These are phyloP conservation scores for Morus bassanus DNA, from an alignment of 2,797 vertebrate genomes.

Conservation along the genomic window DNA sequence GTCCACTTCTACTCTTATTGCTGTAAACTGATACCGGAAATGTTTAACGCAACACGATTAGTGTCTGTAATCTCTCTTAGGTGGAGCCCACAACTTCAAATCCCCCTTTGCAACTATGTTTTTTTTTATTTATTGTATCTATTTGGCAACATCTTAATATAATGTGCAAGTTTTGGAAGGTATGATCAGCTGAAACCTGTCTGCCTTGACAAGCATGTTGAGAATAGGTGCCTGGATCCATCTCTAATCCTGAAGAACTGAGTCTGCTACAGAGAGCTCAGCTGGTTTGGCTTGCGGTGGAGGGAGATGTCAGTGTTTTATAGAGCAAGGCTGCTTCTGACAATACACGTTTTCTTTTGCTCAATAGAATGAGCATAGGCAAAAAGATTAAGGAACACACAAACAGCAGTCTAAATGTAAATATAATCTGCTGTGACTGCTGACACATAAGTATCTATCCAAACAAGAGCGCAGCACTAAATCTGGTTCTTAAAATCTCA, in stretches of 20 bases:
- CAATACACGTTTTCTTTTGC: not conserved
- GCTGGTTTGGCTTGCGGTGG: not conserved
- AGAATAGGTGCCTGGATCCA: not conserved
- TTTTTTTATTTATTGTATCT: not conserved
- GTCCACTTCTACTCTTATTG: not conserved
- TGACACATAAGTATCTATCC: not conserved
- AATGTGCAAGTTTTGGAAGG: not conserved
- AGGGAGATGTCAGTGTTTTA: not conserved
- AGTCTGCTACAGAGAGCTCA: not conserved
- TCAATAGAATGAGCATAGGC: not conserved
- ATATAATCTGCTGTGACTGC: constrained; percentile 25
- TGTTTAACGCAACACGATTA: not conserved
- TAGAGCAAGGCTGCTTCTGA: not conserved
- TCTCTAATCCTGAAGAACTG: not conserved
- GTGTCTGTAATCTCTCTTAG: not conserved
- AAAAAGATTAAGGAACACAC: not conserved
- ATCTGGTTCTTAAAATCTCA: not conserved
- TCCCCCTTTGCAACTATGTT: not conserved
- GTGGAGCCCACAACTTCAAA: not conserved
- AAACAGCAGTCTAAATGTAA: constrained; percentile 24
- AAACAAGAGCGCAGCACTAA: not conserved
- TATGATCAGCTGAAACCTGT: not conserved
- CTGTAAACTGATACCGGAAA: not conserved
- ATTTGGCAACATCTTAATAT: not conserved
- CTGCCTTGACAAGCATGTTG: not conserved